Conservation (phyloP, 2,797 vertebrate species). For the Pseudochaenichthys georgianus region DNA sequence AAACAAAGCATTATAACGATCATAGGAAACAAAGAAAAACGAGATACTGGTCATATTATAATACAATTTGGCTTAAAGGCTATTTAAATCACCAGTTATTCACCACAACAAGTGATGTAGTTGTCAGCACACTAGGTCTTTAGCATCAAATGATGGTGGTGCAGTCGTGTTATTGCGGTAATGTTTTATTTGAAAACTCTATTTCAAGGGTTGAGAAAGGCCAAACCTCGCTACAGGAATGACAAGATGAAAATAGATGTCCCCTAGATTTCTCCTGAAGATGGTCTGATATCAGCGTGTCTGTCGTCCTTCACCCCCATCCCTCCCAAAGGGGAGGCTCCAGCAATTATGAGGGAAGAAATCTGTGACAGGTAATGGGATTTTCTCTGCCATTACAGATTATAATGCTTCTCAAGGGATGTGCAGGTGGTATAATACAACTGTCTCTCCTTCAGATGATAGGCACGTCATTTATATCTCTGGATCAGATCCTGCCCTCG, state of each 20-base stretch:
- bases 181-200: slow-evolving; percentile 31
- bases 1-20: neutral
- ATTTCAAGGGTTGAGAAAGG: slow-evolving; percentile 52
- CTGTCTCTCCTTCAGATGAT: slow-evolving; percentile 70
- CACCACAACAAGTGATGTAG: neutral
- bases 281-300: slow-evolving; percentile 69
- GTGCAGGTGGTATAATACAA: slow-evolving; percentile 74
- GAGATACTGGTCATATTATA: neutral
- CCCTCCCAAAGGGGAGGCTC: slow-evolving; percentile 74
- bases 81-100: slow-evolving; percentile 11
- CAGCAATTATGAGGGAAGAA: slow-evolving; percentile 81
- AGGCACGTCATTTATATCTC: slow-evolving; percentile 76
- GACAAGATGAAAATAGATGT: slow-evolving; percentile 76
- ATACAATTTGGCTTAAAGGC: neutral
- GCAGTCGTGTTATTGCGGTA: slow-evolving; percentile 18
- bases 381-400: slow-evolving; percentile 83
- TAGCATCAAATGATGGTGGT: slow-evolving; percentile 15
- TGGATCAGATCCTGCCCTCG: slow-evolving; percentile 67
- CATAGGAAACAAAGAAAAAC: neutral
- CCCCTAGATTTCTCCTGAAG: slow-evolving; percentile 72
- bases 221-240: slow-evolving; percentile 53
- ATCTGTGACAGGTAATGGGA: slow-evolving; percentile 83
- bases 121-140: slow-evolving; percentile 12
- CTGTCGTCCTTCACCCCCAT: slow-evolving; percentile 80
- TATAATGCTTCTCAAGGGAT: slow-evolving; percentile 82